These are phyloP conservation scores for Rhincodon typus DNA, from an alignment of 2,797 vertebrate species.

Conservation along the genomic window DNA sequence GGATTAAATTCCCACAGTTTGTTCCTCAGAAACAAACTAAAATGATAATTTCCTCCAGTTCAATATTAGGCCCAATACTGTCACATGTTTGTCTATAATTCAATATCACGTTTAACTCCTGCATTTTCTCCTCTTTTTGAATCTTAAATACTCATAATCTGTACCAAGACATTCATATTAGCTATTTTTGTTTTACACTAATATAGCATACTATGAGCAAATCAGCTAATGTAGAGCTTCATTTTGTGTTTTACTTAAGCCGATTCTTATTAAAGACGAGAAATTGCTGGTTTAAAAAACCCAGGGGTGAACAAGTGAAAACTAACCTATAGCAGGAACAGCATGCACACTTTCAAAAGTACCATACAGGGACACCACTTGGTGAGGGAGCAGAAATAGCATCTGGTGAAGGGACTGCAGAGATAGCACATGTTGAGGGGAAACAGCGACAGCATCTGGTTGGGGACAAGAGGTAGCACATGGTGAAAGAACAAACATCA, in stretches of 20 bases:
- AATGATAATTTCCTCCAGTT: background rate
- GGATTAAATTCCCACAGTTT: no score
- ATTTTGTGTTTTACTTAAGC: background rate
- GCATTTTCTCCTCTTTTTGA: conserved; percentile 8
- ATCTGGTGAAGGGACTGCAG: background rate
- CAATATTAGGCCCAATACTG: background rate
- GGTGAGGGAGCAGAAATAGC: background rate
- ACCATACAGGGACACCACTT: background rate
- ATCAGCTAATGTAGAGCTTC: background rate
- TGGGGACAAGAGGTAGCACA: background rate
- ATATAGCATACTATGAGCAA: background rate
- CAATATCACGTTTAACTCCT: background rate
- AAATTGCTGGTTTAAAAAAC: background rate
- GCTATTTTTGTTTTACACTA: background rate
- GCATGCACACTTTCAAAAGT: background rate
- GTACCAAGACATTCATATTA: background rate
- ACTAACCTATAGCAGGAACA: background rate
- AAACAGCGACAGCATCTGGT: background rate
- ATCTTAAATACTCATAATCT: background rate
- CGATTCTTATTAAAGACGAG: background rate
- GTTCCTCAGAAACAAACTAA: background rate
- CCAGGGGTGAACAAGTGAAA: background rate
- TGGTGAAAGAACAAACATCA: no score
- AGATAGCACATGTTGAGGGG: background rate
- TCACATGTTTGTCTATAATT: background rate